Evolutionary conservation across 2,888 invertebrate genomes (phyloP), one percentile per base, ranked within the genome.

Genomic region (Chymomyza fuscimana): DNA sequence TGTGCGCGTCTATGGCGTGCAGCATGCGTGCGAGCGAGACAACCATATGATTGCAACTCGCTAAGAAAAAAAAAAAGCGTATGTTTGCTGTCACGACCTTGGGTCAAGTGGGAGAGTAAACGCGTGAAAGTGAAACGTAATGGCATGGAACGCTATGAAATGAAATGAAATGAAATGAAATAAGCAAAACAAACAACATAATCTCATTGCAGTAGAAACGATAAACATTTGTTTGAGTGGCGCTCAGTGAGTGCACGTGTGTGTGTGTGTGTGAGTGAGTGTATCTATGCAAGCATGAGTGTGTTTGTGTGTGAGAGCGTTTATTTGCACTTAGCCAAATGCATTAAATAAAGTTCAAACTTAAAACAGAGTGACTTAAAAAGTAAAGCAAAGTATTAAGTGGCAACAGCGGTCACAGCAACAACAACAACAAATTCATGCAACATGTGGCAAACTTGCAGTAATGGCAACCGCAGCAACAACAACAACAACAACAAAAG

Each of bases 1-100:
- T 46, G 40, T 46, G 40, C 40, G 40, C 12, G 12, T 5, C 40
- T 6, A 46, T 46, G 10, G 40, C 12, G 40, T 12, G 40, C 40
- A 46, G 40, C 40, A 46, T 59, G 25, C 7, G 73, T 77, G 82
- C 72, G 63, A 75, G 78, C 63, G 73, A 76, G 74, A 79, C 61
- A 67, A 70, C 73, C 54, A 68, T 65, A 72, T 70, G 71, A 62
- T 12, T 1, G 4, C 12, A 12, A 46, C 12, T 1, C 12, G 7
- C 32, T 5, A 32, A 5, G 6, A 32, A 5, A 32, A 32, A 5
- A 32, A 32, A 32, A 2, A 32, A 32, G 9, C 32, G 9, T 65
- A 73, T 72, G 74, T 66, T 63, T 64, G 66, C 74, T 16, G 56
- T 16, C 56, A 62, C 69, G 85, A 85, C 85, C 83, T 79, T 78